phyloP scores from a whole-genome alignment of 2,113 vertebrate species.

The Anser brachyrhynchus region DNA sequence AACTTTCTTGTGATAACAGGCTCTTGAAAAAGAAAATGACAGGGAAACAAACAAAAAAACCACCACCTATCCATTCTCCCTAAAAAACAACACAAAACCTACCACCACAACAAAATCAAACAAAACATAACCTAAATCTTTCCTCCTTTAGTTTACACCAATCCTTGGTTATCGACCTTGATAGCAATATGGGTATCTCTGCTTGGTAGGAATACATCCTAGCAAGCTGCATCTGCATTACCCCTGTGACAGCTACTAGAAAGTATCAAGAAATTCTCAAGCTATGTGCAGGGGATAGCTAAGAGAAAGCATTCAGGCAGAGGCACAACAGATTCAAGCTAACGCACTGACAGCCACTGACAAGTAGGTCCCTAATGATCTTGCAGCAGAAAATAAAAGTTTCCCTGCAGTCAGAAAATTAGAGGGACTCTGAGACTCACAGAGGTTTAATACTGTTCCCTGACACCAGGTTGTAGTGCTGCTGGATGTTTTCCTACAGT shows the following conservation, averaged over 20 bases:
- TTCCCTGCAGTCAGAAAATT: background rate
- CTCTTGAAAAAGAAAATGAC: background rate
- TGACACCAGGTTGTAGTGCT: background rate
- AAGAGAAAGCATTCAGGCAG: background rate
- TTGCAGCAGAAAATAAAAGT: background rate
- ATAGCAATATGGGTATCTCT: background rate
- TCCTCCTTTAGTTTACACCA: background rate
- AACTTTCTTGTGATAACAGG: background rate
- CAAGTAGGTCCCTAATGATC: background rate
- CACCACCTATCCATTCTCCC: no score
- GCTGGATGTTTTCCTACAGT: background rate
- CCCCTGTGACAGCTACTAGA: background rate
- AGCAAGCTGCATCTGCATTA: background rate
- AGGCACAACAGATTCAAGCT: background rate
- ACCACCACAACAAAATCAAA: background rate
- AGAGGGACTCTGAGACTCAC: background rate
- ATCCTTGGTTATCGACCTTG: fast-evolving
- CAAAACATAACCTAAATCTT: background rate
- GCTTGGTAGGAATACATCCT: fast-evolving
- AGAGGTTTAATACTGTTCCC: background rate
- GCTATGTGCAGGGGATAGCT: background rate
- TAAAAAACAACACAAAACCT: no score
- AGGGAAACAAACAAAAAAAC: background rate
- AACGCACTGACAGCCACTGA: constrained; percentile 5
- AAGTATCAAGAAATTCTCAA: background rate